Evolutionary conservation across 2,888 invertebrate species (phyloP).

Genomic region (Brachyptera risi): DNA sequence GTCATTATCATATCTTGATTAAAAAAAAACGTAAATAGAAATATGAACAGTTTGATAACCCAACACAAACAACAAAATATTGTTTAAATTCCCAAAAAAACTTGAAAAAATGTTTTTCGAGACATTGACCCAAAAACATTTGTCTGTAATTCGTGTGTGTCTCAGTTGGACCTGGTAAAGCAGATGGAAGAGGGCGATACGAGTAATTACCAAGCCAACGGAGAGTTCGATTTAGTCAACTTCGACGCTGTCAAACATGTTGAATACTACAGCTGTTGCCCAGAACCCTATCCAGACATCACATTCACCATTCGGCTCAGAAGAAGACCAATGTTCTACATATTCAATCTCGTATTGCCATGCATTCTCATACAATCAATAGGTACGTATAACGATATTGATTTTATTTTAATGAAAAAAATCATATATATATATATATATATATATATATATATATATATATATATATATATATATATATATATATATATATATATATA

Average conservation of each 20-base stretch:
- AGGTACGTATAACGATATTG: conserved; percentile 50
- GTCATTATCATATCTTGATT: too few relatives aligned
- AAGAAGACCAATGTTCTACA: conserved; percentile 76
- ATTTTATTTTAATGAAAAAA: neutral
- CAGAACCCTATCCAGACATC: conserved; percentile 79
- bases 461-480: too few relatives aligned
- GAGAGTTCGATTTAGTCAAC: conserved; percentile 80
- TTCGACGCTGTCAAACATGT: conserved; percentile 69
- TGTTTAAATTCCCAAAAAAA: too few relatives aligned
- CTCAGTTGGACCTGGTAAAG: conserved; percentile 67
- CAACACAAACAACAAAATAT: too few relatives aligned
- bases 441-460: too few relatives aligned
- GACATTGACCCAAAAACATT: too few relatives aligned
- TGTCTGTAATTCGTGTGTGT: too few relatives aligned
- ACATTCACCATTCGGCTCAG: conserved; percentile 73
- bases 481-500: too few relatives aligned
- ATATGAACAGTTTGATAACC: too few relatives aligned
- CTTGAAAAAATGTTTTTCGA: too few relatives aligned
- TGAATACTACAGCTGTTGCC: conserved; percentile 74
- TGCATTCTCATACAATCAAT: conserved; percentile 82
- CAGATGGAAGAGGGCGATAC: conserved; percentile 79
- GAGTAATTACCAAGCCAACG: conserved; percentile 87
- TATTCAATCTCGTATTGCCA: conserved; percentile 80
- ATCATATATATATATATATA: too few relatives aligned
- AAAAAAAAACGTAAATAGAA: too few relatives aligned